Conservation (phyloP, 2,888 invertebrate genomes). For the Brenthis hecate region DNA sequence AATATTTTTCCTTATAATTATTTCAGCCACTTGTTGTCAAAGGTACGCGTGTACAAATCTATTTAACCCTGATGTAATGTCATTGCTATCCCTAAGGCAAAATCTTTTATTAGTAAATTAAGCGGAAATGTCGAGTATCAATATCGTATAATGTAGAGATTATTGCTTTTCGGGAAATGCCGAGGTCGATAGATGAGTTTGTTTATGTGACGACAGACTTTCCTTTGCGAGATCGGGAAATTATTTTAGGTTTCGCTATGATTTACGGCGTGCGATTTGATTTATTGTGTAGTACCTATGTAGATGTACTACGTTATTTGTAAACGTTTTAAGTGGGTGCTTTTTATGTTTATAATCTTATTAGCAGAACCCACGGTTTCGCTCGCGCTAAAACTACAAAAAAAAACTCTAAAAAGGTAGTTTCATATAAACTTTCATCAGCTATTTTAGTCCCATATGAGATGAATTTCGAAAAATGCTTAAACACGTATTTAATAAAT, state of each 20-base stretch:
- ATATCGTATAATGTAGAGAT: conserved; percentile 48
- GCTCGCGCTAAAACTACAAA: too few relatives aligned
- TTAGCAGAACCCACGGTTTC: too few relatives aligned
- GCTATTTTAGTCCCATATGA: too few relatives aligned
- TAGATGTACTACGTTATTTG: too few relatives aligned
- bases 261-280: neutral
- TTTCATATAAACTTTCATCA: too few relatives aligned
- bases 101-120: conserved; percentile 57
- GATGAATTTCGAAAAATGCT: too few relatives aligned
- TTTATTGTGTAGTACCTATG: neutral
- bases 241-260: neutral
- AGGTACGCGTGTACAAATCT: conserved; percentile 55
- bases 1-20: conserved; percentile 18
- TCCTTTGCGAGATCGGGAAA: neutral
- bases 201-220: conserved; percentile 22
- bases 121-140: conserved; percentile 53
- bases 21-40: conserved; percentile 58
- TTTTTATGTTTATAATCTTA: too few relatives aligned
- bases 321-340: too few relatives aligned
- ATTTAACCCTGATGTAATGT: conserved; percentile 61
- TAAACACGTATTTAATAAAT: too few relatives aligned
- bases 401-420: too few relatives aligned
- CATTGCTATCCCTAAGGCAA: conserved; percentile 51
- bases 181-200: conserved; percentile 33
- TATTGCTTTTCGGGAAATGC: conserved; percentile 32